Base-by-base conservation (phyloP, 2,797 vertebrate genomes). In the Anguilla marmorata region DNA sequence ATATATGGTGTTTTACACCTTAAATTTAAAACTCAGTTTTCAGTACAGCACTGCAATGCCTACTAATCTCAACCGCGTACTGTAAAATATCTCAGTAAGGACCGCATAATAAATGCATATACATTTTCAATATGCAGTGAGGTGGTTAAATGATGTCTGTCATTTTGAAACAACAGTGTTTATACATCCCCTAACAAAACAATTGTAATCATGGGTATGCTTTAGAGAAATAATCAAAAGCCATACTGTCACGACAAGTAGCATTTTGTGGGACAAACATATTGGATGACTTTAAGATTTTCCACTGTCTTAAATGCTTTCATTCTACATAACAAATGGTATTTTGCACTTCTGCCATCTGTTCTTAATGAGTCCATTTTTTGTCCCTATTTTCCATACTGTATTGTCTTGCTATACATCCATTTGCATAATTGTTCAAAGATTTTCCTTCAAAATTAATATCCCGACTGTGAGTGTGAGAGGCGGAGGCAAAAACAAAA, bases 351-450 rank as follows among this genome's bases (percentile, higher is more conserved):
- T 93, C 93, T 95, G 94, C 97, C 97, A 97, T 98, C 98, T 98
- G 97, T 96, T 97, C 96, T 96, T 97, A 98, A 98, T 97, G 97
- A 98, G 96, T 97, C 96, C 96, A 96, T 97, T 96, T 98, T 95
- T 96, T 96, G 96, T 82, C 21, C 96, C 95, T 96, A 94, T 97
- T 97, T 97, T 97, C 96, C 96, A 97, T 97, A 96, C 96, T 97
- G 96, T 97, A 96, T 97, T 98, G 96, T 97, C 96, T 96, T 97
- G 96, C 95, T 96, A 97, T 96, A 96, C 94, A 95, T 87, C 94
- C 96, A 98, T 98, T 98, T 97, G 96, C 97, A 98, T 98, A 99
- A 99, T 98, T 98, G 97, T 96, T 97, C 95, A 97, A 98, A 98
- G 97, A 98, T 97, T 98, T 97, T 97, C 94, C 95, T 95, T 94